phyloP scores from a whole-genome alignment of 2,888 invertebrate species.

The Cyclophora albipunctata region DNA sequence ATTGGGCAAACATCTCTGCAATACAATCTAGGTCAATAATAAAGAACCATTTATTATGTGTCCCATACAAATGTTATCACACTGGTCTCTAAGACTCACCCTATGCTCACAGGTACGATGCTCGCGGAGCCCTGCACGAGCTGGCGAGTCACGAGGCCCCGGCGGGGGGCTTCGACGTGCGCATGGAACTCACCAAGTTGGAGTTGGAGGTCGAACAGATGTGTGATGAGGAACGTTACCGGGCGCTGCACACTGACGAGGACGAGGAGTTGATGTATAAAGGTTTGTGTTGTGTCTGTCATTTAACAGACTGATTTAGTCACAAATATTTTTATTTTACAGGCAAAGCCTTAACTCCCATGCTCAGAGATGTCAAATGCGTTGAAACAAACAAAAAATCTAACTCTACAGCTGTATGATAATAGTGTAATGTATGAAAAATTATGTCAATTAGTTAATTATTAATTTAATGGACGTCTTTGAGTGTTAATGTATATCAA shows the following conservation, averaged over 20 bases:
- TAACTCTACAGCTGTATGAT: too few species aligned
- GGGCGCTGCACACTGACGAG: constrained; percentile 90
- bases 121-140: constrained; percentile 93
- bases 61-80: too few species aligned
- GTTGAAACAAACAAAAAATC: too few species aligned
- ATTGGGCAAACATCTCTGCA: too few species aligned
- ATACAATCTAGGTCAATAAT: too few species aligned
- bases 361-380: too few species aligned
- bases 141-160: constrained; percentile 86
- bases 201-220: constrained; percentile 90
- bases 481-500: too few species aligned
- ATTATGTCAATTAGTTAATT: too few species aligned
- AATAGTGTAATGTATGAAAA: too few species aligned
- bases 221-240: constrained; percentile 96
- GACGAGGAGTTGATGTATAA: constrained; percentile 92
- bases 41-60: too few species aligned
- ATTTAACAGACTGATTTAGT: too few species aligned
- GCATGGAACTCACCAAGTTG: constrained; percentile 79
- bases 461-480: too few species aligned
- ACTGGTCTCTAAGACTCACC: constrained; percentile 3
- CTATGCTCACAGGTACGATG: constrained; percentile 88
- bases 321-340: background rate
- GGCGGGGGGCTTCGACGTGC: constrained; percentile 79
- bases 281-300: constrained; percentile 70
- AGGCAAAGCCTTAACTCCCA: background rate